phyloP scores from a whole-genome alignment of 2,888 invertebrate genomes.

The Corythucha ciliata region DNA sequence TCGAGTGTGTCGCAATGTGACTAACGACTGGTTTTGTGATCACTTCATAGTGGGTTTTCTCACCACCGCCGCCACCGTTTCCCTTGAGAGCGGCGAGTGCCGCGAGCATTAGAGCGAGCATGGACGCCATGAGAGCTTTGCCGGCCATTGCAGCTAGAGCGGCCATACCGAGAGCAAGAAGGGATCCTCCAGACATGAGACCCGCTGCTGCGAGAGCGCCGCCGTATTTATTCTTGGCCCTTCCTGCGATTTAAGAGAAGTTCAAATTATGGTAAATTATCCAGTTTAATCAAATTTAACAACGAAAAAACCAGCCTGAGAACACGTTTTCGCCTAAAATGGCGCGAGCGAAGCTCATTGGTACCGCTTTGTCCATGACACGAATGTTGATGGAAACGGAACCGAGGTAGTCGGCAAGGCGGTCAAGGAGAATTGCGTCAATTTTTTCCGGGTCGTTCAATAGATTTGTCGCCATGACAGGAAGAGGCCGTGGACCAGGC shows the following conservation, averaged over 20 bases:
- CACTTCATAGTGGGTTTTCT: conserved; percentile 67
- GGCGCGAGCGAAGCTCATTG: conserved; percentile 32
- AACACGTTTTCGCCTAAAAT: conserved; percentile 24
- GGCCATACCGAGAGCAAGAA: conserved; percentile 63
- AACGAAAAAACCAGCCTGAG: conserved; percentile 6
- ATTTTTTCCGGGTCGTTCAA: conserved; percentile 47
- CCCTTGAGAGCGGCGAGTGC: conserved; percentile 64
- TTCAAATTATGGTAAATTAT: neutral
- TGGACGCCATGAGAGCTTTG: conserved; percentile 71
- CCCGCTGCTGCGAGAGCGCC: conserved; percentile 45
- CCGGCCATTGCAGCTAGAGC: conserved; percentile 69
- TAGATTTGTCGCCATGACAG: conserved; percentile 42
- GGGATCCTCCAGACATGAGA: conserved; percentile 57
- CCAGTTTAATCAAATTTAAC: neutral
- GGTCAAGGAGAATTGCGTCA: conserved; percentile 63
- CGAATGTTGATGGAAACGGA: conserved; percentile 64
- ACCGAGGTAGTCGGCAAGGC: conserved; percentile 60
- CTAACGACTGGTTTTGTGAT: conserved; percentile 72
- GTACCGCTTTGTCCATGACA: conserved; percentile 47
- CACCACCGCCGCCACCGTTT: conserved; percentile 45
- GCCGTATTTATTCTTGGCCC: conserved; percentile 42
- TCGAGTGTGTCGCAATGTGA: conserved; percentile 56
- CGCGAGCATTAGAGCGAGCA: conserved; percentile 69
- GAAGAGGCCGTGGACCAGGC: conserved; percentile 1
- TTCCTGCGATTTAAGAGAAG: conserved; percentile 33